phyloP scores from a whole-genome alignment of 2,888 invertebrate genomes.

The Rhabditoides inermis region DNA sequence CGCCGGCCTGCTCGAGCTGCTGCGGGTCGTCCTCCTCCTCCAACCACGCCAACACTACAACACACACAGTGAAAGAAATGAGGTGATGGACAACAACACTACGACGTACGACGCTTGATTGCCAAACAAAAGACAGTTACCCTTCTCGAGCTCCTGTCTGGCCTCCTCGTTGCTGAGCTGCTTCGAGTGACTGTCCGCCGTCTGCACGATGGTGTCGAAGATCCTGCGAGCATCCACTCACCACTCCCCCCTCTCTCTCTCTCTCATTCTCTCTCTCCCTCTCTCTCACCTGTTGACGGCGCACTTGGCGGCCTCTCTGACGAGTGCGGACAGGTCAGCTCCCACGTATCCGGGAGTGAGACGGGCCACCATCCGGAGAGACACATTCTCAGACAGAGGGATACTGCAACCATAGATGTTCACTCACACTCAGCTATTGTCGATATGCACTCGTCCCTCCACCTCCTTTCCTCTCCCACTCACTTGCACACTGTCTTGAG shows the following conservation, averaged over 20 bases:
- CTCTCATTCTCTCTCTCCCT: no score
- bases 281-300: conserved; percentile 69
- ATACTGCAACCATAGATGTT: conserved; percentile 55
- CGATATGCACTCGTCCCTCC: not conserved
- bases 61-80: not conserved
- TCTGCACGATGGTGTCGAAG: conserved; percentile 32
- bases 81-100: no score
- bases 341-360: conserved; percentile 91
- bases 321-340: conserved; percentile 62
- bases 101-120: no score
- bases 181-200: conserved; percentile 15
- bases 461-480: conserved; percentile 1
- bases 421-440: not conserved
- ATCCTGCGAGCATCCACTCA: no score
- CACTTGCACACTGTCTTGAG: conserved; percentile 40
- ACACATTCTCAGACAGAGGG: conserved; percentile 64
- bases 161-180: conserved; percentile 25
- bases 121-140: conserved; percentile 10
- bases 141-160: conserved; percentile 32
- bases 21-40: conserved; percentile 34
- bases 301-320: conserved; percentile 76
- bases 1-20: conserved; percentile 22
- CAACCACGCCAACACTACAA: conserved; percentile 36
- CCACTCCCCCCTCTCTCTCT: no score
- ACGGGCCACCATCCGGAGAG: conserved; percentile 68